Conservation (phyloP, 2,113 vertebrate species). For the Riparia riparia region DNA sequence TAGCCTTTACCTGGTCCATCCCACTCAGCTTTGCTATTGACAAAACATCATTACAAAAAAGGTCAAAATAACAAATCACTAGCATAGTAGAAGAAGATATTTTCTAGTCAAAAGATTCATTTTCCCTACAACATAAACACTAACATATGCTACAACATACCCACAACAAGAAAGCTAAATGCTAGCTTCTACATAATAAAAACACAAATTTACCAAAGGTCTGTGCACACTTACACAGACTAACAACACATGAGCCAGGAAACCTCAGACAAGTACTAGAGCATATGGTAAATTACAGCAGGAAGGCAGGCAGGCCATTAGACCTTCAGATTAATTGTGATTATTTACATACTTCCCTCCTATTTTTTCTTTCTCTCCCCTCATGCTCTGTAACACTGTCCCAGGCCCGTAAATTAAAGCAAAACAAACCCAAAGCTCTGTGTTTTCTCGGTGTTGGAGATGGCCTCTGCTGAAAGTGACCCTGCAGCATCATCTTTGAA, state of each 20-base stretch:
- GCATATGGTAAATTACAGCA: conserved; percentile 51
- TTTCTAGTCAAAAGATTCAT: conserved; percentile 48
- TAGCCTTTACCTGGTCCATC: neutral
- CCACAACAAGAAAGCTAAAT: conserved; percentile 57
- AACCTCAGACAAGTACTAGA: conserved; percentile 47
- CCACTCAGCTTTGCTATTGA: conserved; percentile 25
- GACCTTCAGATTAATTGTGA: conserved; percentile 40
- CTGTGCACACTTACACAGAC: conserved; percentile 38
- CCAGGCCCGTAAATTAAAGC: neutral
- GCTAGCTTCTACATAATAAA: conserved; percentile 59
- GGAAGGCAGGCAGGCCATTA: conserved; percentile 24
- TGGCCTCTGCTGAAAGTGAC: neutral
- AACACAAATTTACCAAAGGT: conserved; percentile 56
- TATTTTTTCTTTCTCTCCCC: neutral
- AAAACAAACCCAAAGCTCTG: neutral
- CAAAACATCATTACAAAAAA: conserved; percentile 48
- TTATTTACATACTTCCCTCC: conserved; percentile 40
- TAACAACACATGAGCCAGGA: conserved; percentile 15
- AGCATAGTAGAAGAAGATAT: conserved; percentile 16
- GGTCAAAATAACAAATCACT: conserved; percentile 62
- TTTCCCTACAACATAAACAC: conserved; percentile 35
- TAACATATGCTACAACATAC: conserved; percentile 54
- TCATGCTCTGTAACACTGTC: neutral
- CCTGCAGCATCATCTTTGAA: neutral
- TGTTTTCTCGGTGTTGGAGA: neutral